Evolutionary conservation across 1,140 invertebrate genomes (phyloP), one percentile per base, ranked within the genome.

Genomic region (Sitodiplosis mosellana): DNA sequence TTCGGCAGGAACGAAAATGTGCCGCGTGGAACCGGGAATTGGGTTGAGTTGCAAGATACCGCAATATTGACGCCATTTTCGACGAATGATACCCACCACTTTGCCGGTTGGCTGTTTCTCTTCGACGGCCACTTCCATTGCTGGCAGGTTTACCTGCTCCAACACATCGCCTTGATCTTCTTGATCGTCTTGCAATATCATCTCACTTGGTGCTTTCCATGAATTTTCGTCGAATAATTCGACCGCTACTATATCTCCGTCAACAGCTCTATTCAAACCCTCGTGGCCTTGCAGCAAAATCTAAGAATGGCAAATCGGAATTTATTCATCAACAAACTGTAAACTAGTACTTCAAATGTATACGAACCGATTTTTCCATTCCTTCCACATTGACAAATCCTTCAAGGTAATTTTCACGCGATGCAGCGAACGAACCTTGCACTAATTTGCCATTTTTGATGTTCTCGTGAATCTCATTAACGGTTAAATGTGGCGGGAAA

Each of bases 41-140:
- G 76, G 69, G 62, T 79, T 87, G 18, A 77, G 77, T 59, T 87
- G 77, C 44, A 99, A 66, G 55, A 97, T 92, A 22, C 95, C 95
- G 72, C 94, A 98, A 65, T 92, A 94, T 54, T 91, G 88, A 27
- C 91, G 69, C 92, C 93, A 98, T 61, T 97, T 98, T 52, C 95
- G 73, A 51, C 84, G 78, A 42, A 99, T 87, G 52, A 99, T 94
- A 15, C 90, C 93, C 43, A 99, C 91, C 50, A 99, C 78, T 59
- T 74, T 74, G 1, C 86, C 94, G 6, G 87, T 95, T 17, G 86
- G 88, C 55, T 60, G 50, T 60, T 55, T 49, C 5, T 67, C 61
- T 49, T 68, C 60, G 33, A 56, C 61, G 14, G 49, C 53, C 10
- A 52, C 53, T 40, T 57, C 57, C 52, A 44, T 52, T 48, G 55